Conservation (phyloP, 1,140 invertebrate genomes). For the Ceratitis capitata region DNA sequence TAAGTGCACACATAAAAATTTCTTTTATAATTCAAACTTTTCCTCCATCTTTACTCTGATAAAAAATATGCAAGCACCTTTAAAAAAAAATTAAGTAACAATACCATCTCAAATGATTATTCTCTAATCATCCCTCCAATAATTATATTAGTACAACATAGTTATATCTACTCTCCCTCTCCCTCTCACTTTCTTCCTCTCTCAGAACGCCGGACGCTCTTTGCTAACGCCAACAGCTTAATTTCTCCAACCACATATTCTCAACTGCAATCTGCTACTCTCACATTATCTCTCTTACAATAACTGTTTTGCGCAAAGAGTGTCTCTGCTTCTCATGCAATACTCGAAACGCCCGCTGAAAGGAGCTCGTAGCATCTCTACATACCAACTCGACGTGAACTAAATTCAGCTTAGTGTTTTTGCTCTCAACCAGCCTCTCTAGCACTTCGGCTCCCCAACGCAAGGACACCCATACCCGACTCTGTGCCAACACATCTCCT, state of each 20-base stretch:
- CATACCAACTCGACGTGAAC: background rate
- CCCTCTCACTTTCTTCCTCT: background rate
- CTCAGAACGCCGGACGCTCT: background rate
- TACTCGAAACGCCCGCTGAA: background rate
- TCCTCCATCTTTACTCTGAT: too few relatives aligned
- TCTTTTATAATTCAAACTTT: too few relatives aligned
- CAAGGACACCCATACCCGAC: background rate
- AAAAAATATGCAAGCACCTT: too few relatives aligned
- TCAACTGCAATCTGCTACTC: background rate
- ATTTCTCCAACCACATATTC: background rate
- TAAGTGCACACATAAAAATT: too few relatives aligned
- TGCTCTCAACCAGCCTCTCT: background rate
- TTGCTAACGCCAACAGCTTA: background rate
- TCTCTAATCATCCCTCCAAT: background rate
- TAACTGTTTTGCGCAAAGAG: background rate
- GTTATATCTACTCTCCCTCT: background rate
- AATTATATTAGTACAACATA: background rate
- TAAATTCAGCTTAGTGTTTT: background rate
- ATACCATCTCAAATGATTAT: too few relatives aligned
- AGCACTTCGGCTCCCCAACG: background rate
- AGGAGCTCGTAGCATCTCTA: background rate
- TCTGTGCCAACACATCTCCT: background rate
- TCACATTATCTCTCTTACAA: background rate
- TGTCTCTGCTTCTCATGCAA: too few relatives aligned
- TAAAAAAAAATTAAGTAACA: too few relatives aligned